Evolutionary conservation across 2,888 invertebrate genomes (phyloP).

Genomic region (Caenorhabditis sp.): DNA sequence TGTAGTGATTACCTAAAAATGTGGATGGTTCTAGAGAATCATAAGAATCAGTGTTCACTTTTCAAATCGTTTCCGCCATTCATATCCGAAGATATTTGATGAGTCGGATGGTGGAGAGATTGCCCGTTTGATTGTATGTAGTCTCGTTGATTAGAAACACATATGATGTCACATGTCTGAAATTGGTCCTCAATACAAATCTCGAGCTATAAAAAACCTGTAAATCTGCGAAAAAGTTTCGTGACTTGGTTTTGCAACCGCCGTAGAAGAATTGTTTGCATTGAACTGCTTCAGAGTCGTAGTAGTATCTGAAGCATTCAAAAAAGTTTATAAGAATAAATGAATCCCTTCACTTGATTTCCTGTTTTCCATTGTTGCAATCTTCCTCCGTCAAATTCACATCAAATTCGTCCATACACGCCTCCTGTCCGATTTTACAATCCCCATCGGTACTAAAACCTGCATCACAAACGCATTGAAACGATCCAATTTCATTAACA

Average conservation of each 20-base stretch:
- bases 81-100: conserved; percentile 30
- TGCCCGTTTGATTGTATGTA: conserved; percentile 48
- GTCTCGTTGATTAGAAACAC: conserved; percentile 58
- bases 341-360: conserved; percentile 52
- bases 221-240: conserved; percentile 71
- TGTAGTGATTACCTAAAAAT: conserved; percentile 52
- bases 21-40: not conserved
- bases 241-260: conserved; percentile 69
- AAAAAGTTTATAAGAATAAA: too few species aligned
- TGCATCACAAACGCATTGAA: conserved; percentile 69
- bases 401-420: conserved; percentile 70
- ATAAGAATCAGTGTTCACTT: not conserved
- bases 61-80: conserved; percentile 13
- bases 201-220: conserved; percentile 26
- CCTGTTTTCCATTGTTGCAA: conserved; percentile 69
- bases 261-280: conserved; percentile 75
- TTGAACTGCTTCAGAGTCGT: conserved; percentile 53
- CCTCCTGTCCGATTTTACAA: conserved; percentile 67
- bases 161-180: conserved; percentile 59
- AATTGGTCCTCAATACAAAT: not conserved
- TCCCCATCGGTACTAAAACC: conserved; percentile 66
- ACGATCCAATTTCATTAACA: conserved; percentile 90
- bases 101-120: conserved; percentile 28
- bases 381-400: conserved; percentile 69
- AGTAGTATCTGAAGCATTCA: conserved; percentile 71